These are phyloP conservation scores for Uropsilus gracilis DNA, from an alignment of 2,113 vertebrate genomes.

Conservation along the genomic window DNA sequence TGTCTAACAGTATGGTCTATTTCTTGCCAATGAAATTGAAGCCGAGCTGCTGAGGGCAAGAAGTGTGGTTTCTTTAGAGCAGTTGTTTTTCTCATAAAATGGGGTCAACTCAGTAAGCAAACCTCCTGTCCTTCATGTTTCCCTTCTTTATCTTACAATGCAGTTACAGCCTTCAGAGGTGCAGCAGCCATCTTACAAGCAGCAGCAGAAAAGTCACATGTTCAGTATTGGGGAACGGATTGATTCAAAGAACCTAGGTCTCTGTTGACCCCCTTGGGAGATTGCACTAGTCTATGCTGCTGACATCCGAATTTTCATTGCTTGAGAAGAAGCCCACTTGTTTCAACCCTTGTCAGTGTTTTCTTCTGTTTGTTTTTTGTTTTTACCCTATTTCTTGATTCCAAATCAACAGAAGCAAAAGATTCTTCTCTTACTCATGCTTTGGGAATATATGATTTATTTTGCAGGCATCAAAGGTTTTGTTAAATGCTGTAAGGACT, in stretches of 20 bases:
- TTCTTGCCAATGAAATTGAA: background rate
- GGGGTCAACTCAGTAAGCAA: too few species aligned
- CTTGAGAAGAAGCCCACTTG: background rate
- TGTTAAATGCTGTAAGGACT: background rate
- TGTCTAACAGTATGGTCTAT: background rate
- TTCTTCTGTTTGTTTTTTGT: too few species aligned
- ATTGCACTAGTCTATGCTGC: too few species aligned
- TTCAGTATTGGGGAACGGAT: background rate
- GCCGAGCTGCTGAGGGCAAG: too few species aligned
- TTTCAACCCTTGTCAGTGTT: background rate
- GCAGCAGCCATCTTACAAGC: background rate
- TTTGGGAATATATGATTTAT: background rate
- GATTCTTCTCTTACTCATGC: background rate
- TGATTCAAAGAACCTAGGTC: background rate
- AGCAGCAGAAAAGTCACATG: background rate
- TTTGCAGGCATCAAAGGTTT: background rate
- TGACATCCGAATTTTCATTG: background rate
- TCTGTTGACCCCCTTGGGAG: background rate
- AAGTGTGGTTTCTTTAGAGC: background rate
- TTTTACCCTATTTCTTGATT: background rate
- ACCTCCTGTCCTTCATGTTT: background rate
- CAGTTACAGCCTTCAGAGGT: background rate
- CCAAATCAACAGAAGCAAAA: background rate
- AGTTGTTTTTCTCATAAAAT: background rate
- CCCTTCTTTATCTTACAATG: background rate